These are phyloP conservation scores for Microtus richardsoni DNA, from an alignment of 2,113 vertebrate genomes.

Conservation along the genomic window DNA sequence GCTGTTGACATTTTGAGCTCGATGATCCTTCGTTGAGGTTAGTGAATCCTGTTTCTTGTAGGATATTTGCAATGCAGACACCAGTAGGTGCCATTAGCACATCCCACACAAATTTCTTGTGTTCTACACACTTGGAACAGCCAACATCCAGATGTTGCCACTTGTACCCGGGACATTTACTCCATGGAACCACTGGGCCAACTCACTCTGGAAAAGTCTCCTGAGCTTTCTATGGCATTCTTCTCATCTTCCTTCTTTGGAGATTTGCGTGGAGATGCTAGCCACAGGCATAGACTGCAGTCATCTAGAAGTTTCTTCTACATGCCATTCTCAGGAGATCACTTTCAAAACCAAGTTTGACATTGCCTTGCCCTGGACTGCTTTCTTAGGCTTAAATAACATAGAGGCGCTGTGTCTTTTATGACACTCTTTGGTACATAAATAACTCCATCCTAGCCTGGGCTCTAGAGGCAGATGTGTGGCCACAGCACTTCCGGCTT, in stretches of 20 bases:
- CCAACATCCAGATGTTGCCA: background rate
- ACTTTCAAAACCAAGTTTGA: background rate
- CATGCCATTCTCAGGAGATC: background rate
- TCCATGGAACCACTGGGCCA: background rate
- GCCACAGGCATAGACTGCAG: background rate
- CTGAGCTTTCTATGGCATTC: background rate
- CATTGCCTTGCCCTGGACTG: background rate
- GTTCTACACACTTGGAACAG: background rate
- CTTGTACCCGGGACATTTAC: background rate
- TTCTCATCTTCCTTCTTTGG: background rate
- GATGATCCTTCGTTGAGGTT: background rate
- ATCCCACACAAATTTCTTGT: background rate
- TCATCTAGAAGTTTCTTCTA: background rate
- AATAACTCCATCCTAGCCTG: background rate
- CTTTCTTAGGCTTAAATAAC: background rate
- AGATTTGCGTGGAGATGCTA: background rate
- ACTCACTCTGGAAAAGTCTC: background rate
- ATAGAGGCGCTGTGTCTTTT: fast-evolving
- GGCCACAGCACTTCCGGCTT: background rate
- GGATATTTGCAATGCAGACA: too few species aligned
- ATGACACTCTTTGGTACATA: background rate
- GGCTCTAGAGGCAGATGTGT: background rate
- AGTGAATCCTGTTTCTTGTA: background rate
- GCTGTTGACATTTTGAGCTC: too few species aligned
- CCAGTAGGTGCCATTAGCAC: background rate